Evolutionary conservation across 1,140 invertebrate genomes (phyloP), one percentile per base, ranked within the genome.

Genomic region (Dinothrombium tinctorium): DNA sequence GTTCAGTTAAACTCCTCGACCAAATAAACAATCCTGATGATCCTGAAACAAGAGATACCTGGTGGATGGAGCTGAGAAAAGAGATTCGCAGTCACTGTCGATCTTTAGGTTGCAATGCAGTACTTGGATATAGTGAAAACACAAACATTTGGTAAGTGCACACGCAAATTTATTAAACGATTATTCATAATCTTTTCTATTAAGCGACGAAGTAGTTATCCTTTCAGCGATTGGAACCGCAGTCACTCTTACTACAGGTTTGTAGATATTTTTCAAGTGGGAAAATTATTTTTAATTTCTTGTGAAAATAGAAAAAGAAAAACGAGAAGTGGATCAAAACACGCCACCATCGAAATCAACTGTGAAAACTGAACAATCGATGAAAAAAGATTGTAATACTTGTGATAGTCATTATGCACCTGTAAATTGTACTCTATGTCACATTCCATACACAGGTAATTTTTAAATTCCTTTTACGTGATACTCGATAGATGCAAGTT

Each of bases 31-130:
- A 61, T 47, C 60, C 59, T 57, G 58, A 72, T 42, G 80, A 86
- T 57, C 76, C 79, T 1, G 82, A 89, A 54, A 73, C 79, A 1
- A 65, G 87, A 26, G 86, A 90, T 54, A 70, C 71, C 6, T 94
- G 87, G 86, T 94, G 86, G 86, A 84, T 74, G 0, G 86, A 94
- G 61, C 63, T 94, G 9, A 63, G 87, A 32, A 86, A 84, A 60
- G 87, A 95, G 68, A 74, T 94, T 41, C 63, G 84, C 2, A 83
- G 82, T 5, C 86, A 95, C 57, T 78, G 80, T 4, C 65, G 81
- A 40, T 74, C 83, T 14, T 61, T 95, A 25, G 74, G 73, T 9
- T 94, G 87, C 51, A 86, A 89, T 56, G 80, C 84, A n/a, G 80
- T 94, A 25, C 61, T 94, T 28, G 86, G 81, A 2, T 95, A 95